Base-by-base conservation (phyloP, 2,113 vertebrate genomes). In the Silurus asotus region DNA sequence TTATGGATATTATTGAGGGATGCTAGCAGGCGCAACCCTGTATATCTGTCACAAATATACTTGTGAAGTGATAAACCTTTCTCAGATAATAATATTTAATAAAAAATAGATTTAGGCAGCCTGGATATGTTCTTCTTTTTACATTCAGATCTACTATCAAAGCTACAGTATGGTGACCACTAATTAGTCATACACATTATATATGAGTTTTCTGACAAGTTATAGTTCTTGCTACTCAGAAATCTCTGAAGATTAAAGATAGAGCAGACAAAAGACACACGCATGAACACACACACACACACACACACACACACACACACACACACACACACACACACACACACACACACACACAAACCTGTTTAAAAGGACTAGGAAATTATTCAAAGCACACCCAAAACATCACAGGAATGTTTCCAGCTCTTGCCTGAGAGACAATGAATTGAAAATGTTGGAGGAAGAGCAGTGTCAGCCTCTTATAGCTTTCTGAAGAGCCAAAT, bases 361-460 rank as follows among this genome's bases (percentile, higher is more conserved):
- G 75, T 86, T 84, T 72, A 88, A 88, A 77, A 51, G 8, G 88
- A 65, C 72, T 78, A 83, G 49, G 88, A 79, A 86, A 90, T 88
- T 64, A 82, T 2, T 25, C 58, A 17, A 83, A 81, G 61, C 84
- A 78, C 19, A 85, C 80, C 55, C 56, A 48, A 37, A 58, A 58
- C 8, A 82, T 53, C 80, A 37, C 49, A 28, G 58, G 56, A 89
- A 56, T 70, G 84, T 89, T 90, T 49, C 85, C 72, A 65, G 58
- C 53, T 56, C 37, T 76, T 37, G 8, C n/a, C 17, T 85, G 74
- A 87, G 75, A 89, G 87, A 87, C 67, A 80, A 76, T 89, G 90
- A 94, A 92, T 84, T 65, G 77, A 51, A 85, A 90, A 89, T 81
- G 77, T 65, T 82, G 69, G 20, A 58, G 84, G 53, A 86, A 53